Evolutionary conservation across 2,888 invertebrate species (phyloP), one percentile per base, ranked within the genome.

Genomic region (Spodoptera littoralis): DNA sequence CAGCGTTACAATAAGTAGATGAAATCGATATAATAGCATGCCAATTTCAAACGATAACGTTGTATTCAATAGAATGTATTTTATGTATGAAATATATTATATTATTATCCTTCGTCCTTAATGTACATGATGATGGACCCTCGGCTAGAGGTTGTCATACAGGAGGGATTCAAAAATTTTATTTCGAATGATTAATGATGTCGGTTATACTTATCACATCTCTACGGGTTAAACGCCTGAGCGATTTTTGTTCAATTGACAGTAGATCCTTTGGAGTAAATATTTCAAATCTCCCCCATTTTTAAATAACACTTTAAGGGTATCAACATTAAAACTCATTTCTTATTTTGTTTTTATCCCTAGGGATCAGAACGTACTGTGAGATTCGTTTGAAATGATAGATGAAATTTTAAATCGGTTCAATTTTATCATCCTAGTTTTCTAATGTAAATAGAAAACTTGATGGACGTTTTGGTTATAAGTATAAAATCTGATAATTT

Each of bases 161-260:
- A 66, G 70, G 72, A 65, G 74, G 77, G 83, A 79, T 80, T 86
- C 79, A 81, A 84, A 76, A 72, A 80, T 83, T 84, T 86, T 87
- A 88, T 87, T 69, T 82, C 62, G 82, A 82, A 93, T 94, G 93
- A 94, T 94, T 92, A 92, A 93, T 93, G 94, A 90, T 83, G 79
- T 78, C 77, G 82, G 84, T 70, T 59, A 56, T 65, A 78, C 70
- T 78, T 80, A 80, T 76, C 80, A 72, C 76, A 70, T 80, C 60
- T 80, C 79, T 67, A 60, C 59, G 81, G 66, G 81, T 88, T 90
- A 86, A 87, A 84, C 87, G 85, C 84, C 81, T 85, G 85, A 88
- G 84, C 85, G 89, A 90, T 90, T 89, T 89, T 87, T 86, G 85
- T 89, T 88, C 88, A 90, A 90, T 91, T 89, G 92, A 90, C 87